Percentiles rank a stretch among this genome's conserved stretches.
phyloP scores from a whole-genome alignment of 2,113 vertebrate species.

The Cyanoderma ruficeps region DNA sequence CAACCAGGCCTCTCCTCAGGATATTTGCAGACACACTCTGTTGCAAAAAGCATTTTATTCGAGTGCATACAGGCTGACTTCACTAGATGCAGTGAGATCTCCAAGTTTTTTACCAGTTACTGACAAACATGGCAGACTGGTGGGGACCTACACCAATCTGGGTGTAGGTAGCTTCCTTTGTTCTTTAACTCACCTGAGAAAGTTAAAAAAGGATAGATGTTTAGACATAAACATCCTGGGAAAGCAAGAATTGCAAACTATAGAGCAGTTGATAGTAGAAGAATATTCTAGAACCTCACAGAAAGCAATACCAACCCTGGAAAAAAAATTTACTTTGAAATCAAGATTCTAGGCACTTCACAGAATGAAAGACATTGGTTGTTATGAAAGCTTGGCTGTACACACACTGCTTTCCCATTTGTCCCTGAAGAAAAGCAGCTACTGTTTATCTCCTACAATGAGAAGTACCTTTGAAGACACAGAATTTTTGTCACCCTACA shows the following conservation, averaged over 20 bases:
- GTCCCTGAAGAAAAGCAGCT: not conserved
- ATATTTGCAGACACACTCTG: not conserved
- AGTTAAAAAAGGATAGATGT: not conserved
- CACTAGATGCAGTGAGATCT: not conserved
- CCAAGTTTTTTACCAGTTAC: not conserved
- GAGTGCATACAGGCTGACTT: not conserved
- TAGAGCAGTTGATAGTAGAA: not conserved
- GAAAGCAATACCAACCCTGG: not conserved
- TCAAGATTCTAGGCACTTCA: not conserved
- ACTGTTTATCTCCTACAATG: not conserved
- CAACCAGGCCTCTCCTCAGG: not conserved
- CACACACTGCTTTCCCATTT: not conserved
- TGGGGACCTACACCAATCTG: not conserved
- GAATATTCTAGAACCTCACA: not conserved
- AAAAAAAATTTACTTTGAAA: not conserved
- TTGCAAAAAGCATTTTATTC: not conserved
- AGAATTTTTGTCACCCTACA: not conserved
- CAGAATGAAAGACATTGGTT: fast-evolving
- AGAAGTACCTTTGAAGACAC: not conserved
- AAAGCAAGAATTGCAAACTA: not conserved
- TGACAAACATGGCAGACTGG: not conserved
- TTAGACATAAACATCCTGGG: not conserved
- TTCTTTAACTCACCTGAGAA: not conserved
- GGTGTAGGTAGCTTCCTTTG: not conserved
- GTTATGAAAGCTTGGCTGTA: not conserved